These are phyloP conservation scores for Styela clava DNA, from an alignment of 23 tunicate genomes.

Conservation along the genomic window DNA sequence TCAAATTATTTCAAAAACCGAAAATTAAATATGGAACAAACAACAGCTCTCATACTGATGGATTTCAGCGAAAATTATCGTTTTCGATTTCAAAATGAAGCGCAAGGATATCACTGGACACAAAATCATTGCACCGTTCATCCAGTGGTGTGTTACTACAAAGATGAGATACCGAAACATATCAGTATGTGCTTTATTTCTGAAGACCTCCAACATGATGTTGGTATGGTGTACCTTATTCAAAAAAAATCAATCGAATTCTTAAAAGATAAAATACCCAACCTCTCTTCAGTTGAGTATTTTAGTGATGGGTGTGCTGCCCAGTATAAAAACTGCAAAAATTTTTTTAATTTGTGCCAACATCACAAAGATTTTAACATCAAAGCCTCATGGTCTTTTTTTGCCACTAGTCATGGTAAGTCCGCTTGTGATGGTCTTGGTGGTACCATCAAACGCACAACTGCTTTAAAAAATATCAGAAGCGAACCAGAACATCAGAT, in stretches of 20 bases:
- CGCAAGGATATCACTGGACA: slow-evolving; percentile 43
- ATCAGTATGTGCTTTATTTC: slow-evolving; percentile 30
- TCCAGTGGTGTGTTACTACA: slow-evolving; percentile 40
- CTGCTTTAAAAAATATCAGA: too few relatives aligned
- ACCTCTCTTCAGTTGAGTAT: slow-evolving; percentile 20
- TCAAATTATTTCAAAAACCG: slow-evolving; percentile 34
- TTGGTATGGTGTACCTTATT: slow-evolving; percentile 29
- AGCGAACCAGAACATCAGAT: too few relatives aligned
- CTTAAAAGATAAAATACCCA: slow-evolving; percentile 20
- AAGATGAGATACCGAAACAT: slow-evolving; percentile 8
- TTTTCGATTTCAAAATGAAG: slow-evolving; percentile 37
- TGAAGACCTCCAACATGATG: slow-evolving; percentile 39
- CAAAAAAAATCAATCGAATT: slow-evolving; percentile 30
- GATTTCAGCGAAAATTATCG: slow-evolving; percentile 42
- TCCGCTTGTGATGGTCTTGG: too few relatives aligned
- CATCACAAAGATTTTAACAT: slow-evolving; percentile 38
- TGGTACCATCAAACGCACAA: too few relatives aligned
- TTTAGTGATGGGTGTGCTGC: slow-evolving; percentile 54
- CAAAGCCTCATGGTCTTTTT: slow-evolving; percentile 34
- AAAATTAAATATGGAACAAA: slow-evolving; percentile 19
- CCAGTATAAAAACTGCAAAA: slow-evolving; percentile 47
- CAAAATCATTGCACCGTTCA: slow-evolving; percentile 31
- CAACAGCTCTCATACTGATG: slow-evolving; percentile 28
- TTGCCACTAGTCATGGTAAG: slow-evolving; percentile 45
- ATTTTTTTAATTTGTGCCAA: slow-evolving; percentile 35